A percentile compares a stretch with the other conserved stretches of the same genome.
Conservation (phyloP, 2,888 invertebrate genomes). For the Dorcus hopei region DNA sequence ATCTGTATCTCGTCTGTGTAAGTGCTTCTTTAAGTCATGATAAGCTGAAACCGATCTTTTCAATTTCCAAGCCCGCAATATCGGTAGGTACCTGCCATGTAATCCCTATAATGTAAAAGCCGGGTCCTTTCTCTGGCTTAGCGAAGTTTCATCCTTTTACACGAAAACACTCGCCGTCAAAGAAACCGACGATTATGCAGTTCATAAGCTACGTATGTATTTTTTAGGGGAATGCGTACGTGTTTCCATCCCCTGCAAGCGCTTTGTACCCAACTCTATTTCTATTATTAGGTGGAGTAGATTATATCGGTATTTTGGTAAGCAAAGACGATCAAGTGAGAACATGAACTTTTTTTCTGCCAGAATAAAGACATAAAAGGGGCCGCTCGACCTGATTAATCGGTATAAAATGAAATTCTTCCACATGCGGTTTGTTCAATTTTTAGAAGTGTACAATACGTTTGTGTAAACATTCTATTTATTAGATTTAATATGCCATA, state of each 20-base stretch:
- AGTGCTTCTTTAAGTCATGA: slow-evolving; percentile 45
- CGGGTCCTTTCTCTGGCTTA: slow-evolving; percentile 45
- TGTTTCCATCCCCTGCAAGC: slow-evolving; percentile 3
- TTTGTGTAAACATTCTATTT: too few relatives aligned
- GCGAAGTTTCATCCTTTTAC: slow-evolving; percentile 45
- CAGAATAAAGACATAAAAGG: slow-evolving; percentile 12
- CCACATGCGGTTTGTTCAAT: slow-evolving; percentile 17
- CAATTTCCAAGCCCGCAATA: slow-evolving; percentile 44
- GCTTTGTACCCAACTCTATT: slow-evolving; percentile 5
- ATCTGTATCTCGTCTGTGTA: slow-evolving; percentile 34
- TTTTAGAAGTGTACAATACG: too few relatives aligned
- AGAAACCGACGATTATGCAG: slow-evolving; percentile 41
- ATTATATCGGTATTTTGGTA: slow-evolving; percentile 10
- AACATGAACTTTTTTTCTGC: slow-evolving; percentile 18
- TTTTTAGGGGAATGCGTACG: slow-evolving; percentile 10
- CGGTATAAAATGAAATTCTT: slow-evolving; percentile 14
- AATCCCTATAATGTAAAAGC: slow-evolving; percentile 50
- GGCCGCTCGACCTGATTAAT: slow-evolving; percentile 24
- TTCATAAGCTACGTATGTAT: slow-evolving; percentile 35
- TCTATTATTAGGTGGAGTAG: slow-evolving; percentile 1
- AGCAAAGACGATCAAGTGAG: slow-evolving; percentile 11
- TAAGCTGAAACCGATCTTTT: slow-evolving; percentile 48
- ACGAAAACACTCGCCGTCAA: slow-evolving; percentile 43
- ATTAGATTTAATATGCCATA: too few relatives aligned
- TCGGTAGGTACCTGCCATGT: slow-evolving; percentile 42